phyloP scores from a whole-genome alignment of 2,113 vertebrate species.

The Protobothrops flavoviridis region DNA sequence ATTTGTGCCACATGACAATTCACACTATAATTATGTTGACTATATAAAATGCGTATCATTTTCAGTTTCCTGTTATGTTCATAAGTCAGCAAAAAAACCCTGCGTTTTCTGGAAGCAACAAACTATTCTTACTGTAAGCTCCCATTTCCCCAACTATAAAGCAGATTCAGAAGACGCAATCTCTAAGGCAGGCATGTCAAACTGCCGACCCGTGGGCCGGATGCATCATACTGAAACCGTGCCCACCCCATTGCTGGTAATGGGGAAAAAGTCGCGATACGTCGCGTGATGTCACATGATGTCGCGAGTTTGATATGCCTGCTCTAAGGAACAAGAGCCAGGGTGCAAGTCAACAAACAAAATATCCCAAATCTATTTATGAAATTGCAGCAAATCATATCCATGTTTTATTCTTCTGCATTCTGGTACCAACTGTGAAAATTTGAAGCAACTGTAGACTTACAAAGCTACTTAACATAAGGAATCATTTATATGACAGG shows the following conservation, averaged over 20 bases:
- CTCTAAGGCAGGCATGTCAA: neutral
- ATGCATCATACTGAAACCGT: no score
- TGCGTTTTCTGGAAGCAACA: neutral
- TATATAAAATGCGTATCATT: neutral
- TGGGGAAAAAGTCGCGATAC: no score
- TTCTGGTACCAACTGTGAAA: neutral
- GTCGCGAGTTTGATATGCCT: no score
- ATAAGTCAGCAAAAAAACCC: neutral
- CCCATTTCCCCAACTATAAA: neutral
- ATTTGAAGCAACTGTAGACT: neutral
- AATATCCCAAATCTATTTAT: neutral
- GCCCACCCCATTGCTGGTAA: no score
- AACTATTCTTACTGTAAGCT: neutral
- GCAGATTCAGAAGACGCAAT: neutral
- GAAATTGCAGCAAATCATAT: neutral
- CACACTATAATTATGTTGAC: neutral
- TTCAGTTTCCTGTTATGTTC: neutral
- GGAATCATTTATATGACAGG: neutral
- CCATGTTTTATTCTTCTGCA: neutral
- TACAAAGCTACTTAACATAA: neutral
- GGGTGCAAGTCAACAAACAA: neutral
- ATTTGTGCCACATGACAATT: neutral
- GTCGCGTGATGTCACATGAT: no score
- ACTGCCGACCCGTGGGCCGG: no score
- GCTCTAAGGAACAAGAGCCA: neutral